Base-by-base conservation (phyloP, 1,140 invertebrate species). In the Sinonovacula constricta region DNA sequence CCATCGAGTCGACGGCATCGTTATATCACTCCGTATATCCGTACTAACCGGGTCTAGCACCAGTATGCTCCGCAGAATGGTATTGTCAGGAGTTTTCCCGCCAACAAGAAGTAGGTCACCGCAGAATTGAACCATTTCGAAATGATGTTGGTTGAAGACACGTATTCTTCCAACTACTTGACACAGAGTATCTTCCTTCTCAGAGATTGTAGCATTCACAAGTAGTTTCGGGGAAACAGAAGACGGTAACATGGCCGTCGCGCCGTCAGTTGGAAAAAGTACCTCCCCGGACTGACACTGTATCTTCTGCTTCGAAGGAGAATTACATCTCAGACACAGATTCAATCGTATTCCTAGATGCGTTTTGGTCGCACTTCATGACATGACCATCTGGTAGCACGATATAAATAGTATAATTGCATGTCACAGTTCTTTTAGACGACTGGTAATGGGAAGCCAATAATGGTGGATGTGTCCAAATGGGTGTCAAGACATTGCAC, bases 401-500 rank as follows among this genome's bases (percentile, higher is more conserved):
- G 12, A 88, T 79, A 56, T 83, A 88, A 15, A 88, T 77, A 28
- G 71, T 66, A 18, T 77, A 72, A 62, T 86, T 84, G 18, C 83
- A 79, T n/a, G 72, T 54, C 10, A 88, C 79, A n/a, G 82, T 83
- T 31, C 86, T 59, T 7, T 86, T 22, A 85, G 76, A 49, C 85
- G 69, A 65, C 85, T 84, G 1, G 85, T 78, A 66, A 86, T 86
- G 7, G 86, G 85, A 0, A 87, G 77, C 82, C 83, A 68, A 84
- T 83, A 49, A 85, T 81, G 4, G 80, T 82, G 10, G 83, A 67
- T 34, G 76, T 81, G 10, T 80, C 78, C 5, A 79, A 39, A n/a
- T 83, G 54, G 0, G 86, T 83, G 54, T 87, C 85, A 67, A 83
- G 85, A 65, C 81, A 84, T 59, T 87, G 86, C 4, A 86, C 82